These are phyloP conservation scores for Thera obeliscata DNA, from an alignment of 2,888 invertebrate genomes.

Conservation along the genomic window DNA sequence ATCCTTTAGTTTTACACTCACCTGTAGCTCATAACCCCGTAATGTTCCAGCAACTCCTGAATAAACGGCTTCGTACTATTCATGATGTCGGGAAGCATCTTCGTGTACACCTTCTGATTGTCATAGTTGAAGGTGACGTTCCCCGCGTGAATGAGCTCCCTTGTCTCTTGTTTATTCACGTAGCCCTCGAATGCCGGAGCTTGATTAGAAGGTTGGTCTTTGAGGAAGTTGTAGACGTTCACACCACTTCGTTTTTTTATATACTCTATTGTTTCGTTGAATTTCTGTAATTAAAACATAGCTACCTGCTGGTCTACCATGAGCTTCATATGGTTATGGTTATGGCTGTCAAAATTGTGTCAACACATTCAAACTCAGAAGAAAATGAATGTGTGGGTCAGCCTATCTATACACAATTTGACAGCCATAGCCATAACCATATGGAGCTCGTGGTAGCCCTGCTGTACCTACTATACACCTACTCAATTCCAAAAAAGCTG, in stretches of 20 bases:
- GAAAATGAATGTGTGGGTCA: too few species aligned
- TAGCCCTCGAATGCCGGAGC: constrained; percentile 47
- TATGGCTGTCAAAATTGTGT: too few species aligned
- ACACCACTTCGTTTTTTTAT: constrained; percentile 58
- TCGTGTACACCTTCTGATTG: constrained; percentile 83
- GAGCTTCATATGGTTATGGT: too few species aligned
- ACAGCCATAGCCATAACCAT: too few species aligned
- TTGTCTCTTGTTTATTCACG: constrained; percentile 68
- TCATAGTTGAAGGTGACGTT: constrained; percentile 63
- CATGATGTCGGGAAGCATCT: constrained; percentile 87
- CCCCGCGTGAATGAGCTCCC: constrained; percentile 65
- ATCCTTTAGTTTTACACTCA: constrained; percentile 31
- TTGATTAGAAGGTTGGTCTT: constrained; percentile 34
- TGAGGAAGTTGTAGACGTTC: constrained; percentile 54
- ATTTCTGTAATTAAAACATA: constrained; percentile 50
- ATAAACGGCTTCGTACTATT: constrained; percentile 86
- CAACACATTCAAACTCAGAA: too few species aligned
- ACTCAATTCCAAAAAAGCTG: too few species aligned
- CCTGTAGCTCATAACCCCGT: constrained; percentile 87
- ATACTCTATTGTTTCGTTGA: constrained; percentile 64
- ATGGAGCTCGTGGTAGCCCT: too few species aligned
- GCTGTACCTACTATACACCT: too few species aligned
- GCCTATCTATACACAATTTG: too few species aligned
- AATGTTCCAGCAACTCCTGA: constrained; percentile 84
- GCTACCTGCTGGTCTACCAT: too few species aligned